Evolutionary conservation across 2,797 vertebrate genomes (phyloP), one percentile per base, ranked within the genome.

Genomic region (Denticeps clupeoides): DNA sequence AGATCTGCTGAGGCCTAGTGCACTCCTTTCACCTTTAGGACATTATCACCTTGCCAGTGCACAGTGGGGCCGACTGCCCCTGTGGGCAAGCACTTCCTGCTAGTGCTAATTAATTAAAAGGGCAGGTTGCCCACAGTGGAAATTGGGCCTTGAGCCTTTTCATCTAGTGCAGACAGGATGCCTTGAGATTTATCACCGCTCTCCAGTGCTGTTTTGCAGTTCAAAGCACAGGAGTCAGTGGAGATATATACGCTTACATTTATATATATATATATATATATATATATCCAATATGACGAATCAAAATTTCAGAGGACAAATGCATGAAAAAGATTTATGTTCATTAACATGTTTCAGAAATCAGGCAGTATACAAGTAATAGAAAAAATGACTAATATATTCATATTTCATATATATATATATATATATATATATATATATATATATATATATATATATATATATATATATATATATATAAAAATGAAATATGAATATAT

Each of bases 61-160:
- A 76, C 83, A 67, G 71, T 74, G 81, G 77, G 53, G 60, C 72
- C 47, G 57, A 56, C 60, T 60, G 73, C 69, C 78, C 82, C 68
- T 52, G 62, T 73, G 74, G 74, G 70, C 73, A 53, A 58, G 46
- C 54, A 65, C 70, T 79, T 78, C 78, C 77, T 82, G 76, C 80
- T 73, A 77, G 75, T 65, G 72, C 81, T 86, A 84, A 86, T 86
- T 85, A 85, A 86, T 85, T 85, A 85, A 83, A 80, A 79, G 84
- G 82, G 78, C 82, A 83, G 73, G 73, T 71, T 78, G 77, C 77
- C 78, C 79, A 77, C 79, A 78, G 75, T 57, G 74, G 77, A 84
- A 75, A 81, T 67, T 48, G 56, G 70, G 75, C 79, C 75, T 72
- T 80, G 63, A 79, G 81, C 77, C 74, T 75, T 82, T 83, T 80